Evolutionary conservation across 2,113 vertebrate genomes (phyloP).

Genomic region (Egretta garzetta): DNA sequence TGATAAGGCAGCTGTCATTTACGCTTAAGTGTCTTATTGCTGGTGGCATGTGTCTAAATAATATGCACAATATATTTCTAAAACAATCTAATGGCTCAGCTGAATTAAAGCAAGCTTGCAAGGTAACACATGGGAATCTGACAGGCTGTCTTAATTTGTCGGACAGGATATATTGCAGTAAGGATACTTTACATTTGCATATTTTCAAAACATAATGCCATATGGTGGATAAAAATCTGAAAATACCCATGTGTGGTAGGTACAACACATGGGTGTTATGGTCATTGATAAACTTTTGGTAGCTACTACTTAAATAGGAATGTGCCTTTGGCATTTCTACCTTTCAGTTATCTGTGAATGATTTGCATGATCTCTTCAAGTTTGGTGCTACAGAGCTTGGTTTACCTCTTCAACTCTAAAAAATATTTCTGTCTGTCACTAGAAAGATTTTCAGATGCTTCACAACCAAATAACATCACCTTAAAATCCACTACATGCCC

Average conservation of each 20-base stretch:
- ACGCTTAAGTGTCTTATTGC: background rate
- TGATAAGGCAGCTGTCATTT: background rate
- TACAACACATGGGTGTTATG: background rate
- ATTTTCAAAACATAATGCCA: background rate
- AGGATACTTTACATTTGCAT: background rate
- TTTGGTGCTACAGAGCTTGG: background rate
- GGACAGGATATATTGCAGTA: background rate
- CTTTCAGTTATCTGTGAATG: background rate
- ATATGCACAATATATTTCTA: background rate
- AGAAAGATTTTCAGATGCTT: background rate
- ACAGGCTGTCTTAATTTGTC: background rate
- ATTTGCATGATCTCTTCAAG: background rate
- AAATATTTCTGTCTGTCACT: background rate
- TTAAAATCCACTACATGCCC: background rate
- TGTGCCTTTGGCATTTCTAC: background rate
- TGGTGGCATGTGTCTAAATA: constrained; percentile 6
- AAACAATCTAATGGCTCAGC: background rate
- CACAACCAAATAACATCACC: background rate
- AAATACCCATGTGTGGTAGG: background rate
- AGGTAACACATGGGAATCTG: background rate
- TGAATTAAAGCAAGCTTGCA: constrained; percentile 1
- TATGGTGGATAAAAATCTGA: background rate
- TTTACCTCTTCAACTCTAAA: background rate
- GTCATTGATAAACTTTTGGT: background rate
- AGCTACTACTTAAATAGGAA: background rate